Base-by-base conservation (phyloP, 1,140 invertebrate genomes). In the Radopholus similis region DNA sequence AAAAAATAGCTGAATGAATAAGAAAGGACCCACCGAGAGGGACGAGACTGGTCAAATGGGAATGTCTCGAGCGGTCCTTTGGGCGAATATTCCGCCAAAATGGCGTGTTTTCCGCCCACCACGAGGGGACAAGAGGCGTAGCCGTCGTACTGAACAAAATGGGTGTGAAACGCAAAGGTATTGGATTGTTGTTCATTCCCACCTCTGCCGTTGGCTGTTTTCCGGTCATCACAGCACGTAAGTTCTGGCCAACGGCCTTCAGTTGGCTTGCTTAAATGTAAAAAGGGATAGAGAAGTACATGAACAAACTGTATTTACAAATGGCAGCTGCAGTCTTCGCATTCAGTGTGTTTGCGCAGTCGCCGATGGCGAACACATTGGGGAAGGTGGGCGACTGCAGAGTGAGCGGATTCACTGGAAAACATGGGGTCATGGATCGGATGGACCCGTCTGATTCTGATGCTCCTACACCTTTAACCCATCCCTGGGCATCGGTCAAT, bases 91-190 rank as follows among this genome's bases (percentile, higher is more conserved):
- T 98, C 95, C 0, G 94, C 93, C 68, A 97, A 83, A 70, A 97
- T 93, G 80, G 91, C 75, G n/a, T 81, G 83, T 13, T 81, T 85
- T 76, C 89, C 89, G 9, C 89, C 89, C 15, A 93, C 96, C 0
- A 97, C 88, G 18, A 98, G 84, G 0, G 95, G 95, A 85, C 95
- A 98, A 0, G 93, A 94, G 1, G 94, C 91, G 81, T 98, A 98
- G 4, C 95, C 95, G 84, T 94, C 88, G 82, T 97, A 97, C 21
- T 66, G 57, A 73, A 70, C 1, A 70, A 21, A n/a, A n/a, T n/a
- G n/a, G n/a, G n/a, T n/a, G 35, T 1, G 21, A 28, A 28, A 13
- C 51, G 1, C n/a, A 13, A 49, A 1, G 11, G 11, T 49, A 18
- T n/a, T n/a, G n/a, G n/a, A n/a, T n/a, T n/a, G n/a, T n/a, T n/a